Evolutionary conservation across 2,797 vertebrate species (phyloP).

Genomic region (Thripadectes ignobilis): DNA sequence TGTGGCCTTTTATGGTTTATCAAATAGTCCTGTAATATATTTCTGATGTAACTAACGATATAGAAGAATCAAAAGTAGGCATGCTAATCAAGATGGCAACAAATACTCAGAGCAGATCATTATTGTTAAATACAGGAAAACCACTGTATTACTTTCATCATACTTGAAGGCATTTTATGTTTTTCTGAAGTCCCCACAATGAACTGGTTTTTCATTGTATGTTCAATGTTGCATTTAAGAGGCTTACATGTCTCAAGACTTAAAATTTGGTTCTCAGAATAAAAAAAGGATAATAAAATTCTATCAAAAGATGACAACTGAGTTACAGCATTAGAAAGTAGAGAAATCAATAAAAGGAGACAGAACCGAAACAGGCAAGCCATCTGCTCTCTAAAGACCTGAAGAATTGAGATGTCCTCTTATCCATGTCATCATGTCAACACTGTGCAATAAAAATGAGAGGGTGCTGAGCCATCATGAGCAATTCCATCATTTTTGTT

Average conservation of each 20-base stretch:
- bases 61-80: not conserved
- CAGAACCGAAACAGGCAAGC: not conserved
- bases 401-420: not conserved
- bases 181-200: not conserved
- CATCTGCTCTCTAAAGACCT: not conserved
- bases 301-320: not conserved
- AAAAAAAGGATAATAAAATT: not conserved
- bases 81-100: not conserved
- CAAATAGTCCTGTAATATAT: not conserved
- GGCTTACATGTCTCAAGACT: not conserved
- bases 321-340: not conserved
- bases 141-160: not conserved
- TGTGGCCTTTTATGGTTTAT: not conserved
- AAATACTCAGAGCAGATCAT: not conserved
- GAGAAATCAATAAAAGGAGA: not conserved
- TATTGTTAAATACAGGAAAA: not conserved
- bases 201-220: not conserved
- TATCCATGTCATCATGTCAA: not conserved
- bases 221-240: not conserved
- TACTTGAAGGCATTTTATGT: not conserved
- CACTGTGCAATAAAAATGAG: not conserved
- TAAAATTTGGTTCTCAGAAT: not conserved
- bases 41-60: not conserved
- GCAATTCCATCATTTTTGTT: not conserved
- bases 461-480: not conserved